Percentiles rank a stretch among this genome's conserved stretches.
These are phyloP conservation scores for Folsomia candida DNA, from an alignment of 2,888 invertebrate genomes.

Conservation along the genomic window DNA sequence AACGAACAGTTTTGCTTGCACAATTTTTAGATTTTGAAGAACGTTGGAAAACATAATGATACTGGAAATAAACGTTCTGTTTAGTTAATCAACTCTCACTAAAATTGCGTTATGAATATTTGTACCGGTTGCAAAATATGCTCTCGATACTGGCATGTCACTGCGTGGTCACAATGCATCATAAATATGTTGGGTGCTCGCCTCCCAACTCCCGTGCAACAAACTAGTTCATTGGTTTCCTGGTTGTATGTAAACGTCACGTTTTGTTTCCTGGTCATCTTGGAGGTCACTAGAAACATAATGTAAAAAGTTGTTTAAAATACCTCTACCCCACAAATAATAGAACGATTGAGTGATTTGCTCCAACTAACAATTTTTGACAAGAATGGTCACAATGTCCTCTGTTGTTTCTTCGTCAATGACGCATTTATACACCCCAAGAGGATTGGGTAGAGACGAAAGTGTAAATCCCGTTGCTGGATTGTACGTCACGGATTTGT, in stretches of 20 bases:
- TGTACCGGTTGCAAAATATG: constrained; percentile 16
- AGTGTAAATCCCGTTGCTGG: constrained; percentile 33
- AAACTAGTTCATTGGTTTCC: constrained; percentile 33
- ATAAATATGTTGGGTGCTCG: constrained; percentile 42
- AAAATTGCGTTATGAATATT: neutral
- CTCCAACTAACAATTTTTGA: constrained; percentile 19
- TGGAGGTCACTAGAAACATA: too few species aligned
- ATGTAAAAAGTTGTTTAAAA: too few species aligned
- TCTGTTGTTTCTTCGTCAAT: constrained; percentile 16
- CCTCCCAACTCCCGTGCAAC: constrained; percentile 40
- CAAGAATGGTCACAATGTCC: constrained; percentile 27
- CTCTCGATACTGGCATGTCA: constrained; percentile 38
- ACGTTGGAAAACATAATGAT: neutral
- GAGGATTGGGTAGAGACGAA: constrained; percentile 25
- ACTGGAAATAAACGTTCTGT: neutral
- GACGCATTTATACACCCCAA: constrained; percentile 39
- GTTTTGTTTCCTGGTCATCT: neutral
- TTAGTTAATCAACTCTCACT: neutral
- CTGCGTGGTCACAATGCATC: constrained; percentile 40
- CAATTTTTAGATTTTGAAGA: constrained; percentile 12
- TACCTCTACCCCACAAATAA: too few species aligned
- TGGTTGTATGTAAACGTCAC: constrained; percentile 36
- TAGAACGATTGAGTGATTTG: too few species aligned
- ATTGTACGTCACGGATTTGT: constrained; percentile 29
- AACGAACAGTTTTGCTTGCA: constrained; percentile 11